Conservation (phyloP, 1,140 invertebrate species). For the Holcopasites calliopsidis region DNA sequence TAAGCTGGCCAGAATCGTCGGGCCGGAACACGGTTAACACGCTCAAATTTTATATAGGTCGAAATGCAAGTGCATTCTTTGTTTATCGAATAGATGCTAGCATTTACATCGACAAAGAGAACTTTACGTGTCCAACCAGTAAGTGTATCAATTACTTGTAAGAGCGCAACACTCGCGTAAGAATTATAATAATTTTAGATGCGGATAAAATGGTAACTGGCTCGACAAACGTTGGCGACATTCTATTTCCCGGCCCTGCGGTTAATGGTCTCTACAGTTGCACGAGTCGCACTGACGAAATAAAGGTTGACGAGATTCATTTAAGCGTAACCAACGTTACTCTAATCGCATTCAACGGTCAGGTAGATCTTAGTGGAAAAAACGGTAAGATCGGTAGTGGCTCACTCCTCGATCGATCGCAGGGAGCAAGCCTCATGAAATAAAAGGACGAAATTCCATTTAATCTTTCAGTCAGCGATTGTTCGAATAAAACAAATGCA, state of each 20-base stretch:
- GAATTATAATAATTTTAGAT: neutral
- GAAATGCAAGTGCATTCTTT: neutral
- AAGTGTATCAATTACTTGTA: neutral
- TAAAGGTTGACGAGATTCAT: neutral
- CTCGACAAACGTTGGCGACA: rapidly evolving
- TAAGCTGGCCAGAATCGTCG: neutral
- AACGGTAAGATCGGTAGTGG: slow-evolving; percentile 13
- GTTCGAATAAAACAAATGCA: no score
- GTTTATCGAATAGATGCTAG: neutral
- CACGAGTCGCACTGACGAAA: rapidly evolving
- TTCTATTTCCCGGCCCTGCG: neutral
- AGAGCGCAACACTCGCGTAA: neutral
- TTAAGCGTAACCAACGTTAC: neutral
- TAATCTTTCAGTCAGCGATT: neutral
- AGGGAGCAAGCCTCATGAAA: no score
- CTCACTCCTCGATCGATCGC: no score
- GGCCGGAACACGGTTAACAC: neutral
- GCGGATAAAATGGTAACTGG: rapidly evolving
- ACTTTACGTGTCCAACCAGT: neutral
- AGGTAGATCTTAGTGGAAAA: rapidly evolving
- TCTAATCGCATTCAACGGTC: slow-evolving; percentile 1
- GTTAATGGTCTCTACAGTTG: neutral
- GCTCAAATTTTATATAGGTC: neutral
- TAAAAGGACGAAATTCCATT: neutral
- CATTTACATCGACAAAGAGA: neutral